Evolutionary conservation across 2,113 vertebrate species (phyloP).

Genomic region (Acanthochromis polyacanthus): DNA sequence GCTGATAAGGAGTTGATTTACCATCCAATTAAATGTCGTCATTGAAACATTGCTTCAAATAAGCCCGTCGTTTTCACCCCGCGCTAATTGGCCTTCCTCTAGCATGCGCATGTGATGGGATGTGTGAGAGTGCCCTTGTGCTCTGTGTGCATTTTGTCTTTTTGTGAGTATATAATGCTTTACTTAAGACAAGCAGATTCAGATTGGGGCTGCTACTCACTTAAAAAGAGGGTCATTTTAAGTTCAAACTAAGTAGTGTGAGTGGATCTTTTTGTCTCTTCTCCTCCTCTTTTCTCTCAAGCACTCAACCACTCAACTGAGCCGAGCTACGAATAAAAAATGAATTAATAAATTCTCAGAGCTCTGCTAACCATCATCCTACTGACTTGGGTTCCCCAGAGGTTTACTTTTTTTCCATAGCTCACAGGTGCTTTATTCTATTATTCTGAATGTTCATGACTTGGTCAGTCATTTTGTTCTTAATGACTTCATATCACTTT

Average conservation of each 20-base stretch:
- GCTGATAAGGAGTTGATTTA: slow-evolving; percentile 99
- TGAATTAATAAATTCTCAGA: too few relatives aligned
- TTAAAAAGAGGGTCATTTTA: slow-evolving; percentile 41
- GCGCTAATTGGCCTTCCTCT: slow-evolving; percentile 75
- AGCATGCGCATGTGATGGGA: slow-evolving; percentile 32
- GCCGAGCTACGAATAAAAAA: too few relatives aligned
- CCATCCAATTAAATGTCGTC: slow-evolving; percentile 99
- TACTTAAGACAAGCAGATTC: slow-evolving; percentile 3
- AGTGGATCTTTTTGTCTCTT: slow-evolving; percentile 1
- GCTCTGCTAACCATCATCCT: too few relatives aligned
- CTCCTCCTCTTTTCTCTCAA: too few relatives aligned
- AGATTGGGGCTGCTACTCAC: slow-evolving; percentile 11
- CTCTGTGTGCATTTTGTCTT: background rate
- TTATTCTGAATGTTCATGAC: too few relatives aligned
- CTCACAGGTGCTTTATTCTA: too few relatives aligned
- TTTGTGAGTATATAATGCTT: slow-evolving; percentile 29
- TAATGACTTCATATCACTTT: too few relatives aligned
- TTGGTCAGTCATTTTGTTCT: too few relatives aligned
- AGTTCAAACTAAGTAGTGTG: slow-evolving; percentile 39
- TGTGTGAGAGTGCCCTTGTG: slow-evolving; percentile 16
- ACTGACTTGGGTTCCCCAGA: too few relatives aligned
- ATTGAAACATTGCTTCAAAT: slow-evolving; percentile 99
- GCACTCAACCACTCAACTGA: too few relatives aligned
- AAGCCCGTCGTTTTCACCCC: slow-evolving; percentile 93
- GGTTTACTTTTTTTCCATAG: too few relatives aligned